Percentiles rank a stretch among this genome's conserved stretches.
Evolutionary conservation across 1,140 invertebrate genomes (phyloP).

Genomic region (Macrostomum lignano): DNA sequence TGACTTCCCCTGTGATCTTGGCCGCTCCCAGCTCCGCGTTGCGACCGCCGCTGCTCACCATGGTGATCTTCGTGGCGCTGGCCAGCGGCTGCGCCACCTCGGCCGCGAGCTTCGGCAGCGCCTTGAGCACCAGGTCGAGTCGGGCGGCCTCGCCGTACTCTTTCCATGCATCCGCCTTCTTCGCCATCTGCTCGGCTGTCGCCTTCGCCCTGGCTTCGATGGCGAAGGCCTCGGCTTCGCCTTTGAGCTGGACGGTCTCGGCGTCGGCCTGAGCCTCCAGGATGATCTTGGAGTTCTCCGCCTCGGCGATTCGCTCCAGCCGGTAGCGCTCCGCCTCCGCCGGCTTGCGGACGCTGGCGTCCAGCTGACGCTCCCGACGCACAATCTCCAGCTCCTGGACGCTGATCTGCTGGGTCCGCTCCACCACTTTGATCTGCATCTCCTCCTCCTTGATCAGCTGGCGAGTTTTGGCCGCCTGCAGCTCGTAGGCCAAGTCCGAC

Average conservation of each 20-base stretch:
- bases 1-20: slow-evolving; percentile 65
- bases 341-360: slow-evolving; percentile 57
- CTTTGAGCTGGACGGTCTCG: slow-evolving; percentile 45
- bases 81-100: slow-evolving; percentile 74
- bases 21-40: slow-evolving; percentile 61
- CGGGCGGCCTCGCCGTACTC: slow-evolving; percentile 75
- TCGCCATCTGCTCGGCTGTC: slow-evolving; percentile 76
- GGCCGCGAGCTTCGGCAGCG: slow-evolving; percentile 50
- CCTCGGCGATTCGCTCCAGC: slow-evolving; percentile 68
- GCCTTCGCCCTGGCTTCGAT: slow-evolving; percentile 71
- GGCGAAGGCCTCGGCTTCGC: slow-evolving; percentile 68
- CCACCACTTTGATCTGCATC: slow-evolving; percentile 76
- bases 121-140: slow-evolving; percentile 80
- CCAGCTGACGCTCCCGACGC: slow-evolving; percentile 38
- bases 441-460: slow-evolving; percentile 81
- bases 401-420: slow-evolving; percentile 61
- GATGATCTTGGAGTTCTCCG: slow-evolving; percentile 38
- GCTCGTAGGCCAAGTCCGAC: slow-evolving; percentile 67
- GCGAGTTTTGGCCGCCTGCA: slow-evolving; percentile 76
- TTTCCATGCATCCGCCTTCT: slow-evolving; percentile 78
- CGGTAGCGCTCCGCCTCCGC: slow-evolving; percentile 74
- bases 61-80: slow-evolving; percentile 65
- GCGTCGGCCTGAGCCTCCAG: slow-evolving; percentile 74
- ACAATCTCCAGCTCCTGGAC: slow-evolving; percentile 33
- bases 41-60: slow-evolving; percentile 67